Percentiles rank a stretch among this genome's conserved stretches.
Conservation (phyloP, 2,888 invertebrate genomes). For the Drepanosiphum platanoidis region DNA sequence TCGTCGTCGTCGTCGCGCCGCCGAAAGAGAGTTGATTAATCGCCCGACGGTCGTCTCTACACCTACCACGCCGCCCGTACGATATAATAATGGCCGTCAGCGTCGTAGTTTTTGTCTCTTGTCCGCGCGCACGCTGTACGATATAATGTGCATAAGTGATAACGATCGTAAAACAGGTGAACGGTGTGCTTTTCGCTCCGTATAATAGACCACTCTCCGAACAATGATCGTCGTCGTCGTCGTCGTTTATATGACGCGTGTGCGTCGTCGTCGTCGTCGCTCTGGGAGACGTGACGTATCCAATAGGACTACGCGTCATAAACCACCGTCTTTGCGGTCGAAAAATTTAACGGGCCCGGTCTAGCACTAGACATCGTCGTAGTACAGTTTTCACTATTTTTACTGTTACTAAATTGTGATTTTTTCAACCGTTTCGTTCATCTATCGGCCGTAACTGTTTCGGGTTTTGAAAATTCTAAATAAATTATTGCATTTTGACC, state of each 20-base stretch:
- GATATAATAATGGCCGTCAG: constrained; percentile 5
- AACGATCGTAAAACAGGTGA: background rate
- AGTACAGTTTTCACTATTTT: too few relatives aligned
- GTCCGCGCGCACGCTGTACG: background rate
- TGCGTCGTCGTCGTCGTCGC: background rate
- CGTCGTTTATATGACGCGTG: background rate
- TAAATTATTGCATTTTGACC: too few relatives aligned
- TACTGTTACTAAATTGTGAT: too few relatives aligned
- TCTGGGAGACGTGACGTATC: too few relatives aligned
- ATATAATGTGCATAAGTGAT: background rate
- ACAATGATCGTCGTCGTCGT: background rate
- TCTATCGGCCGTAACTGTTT: too few relatives aligned
- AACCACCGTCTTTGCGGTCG: too few relatives aligned
- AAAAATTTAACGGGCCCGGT: too few relatives aligned
- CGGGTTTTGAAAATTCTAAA: too few relatives aligned
- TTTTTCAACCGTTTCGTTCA: too few relatives aligned
- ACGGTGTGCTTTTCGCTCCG: background rate
- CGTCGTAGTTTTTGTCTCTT: constrained; percentile 26
- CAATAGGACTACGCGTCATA: too few relatives aligned
- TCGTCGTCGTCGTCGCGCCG: background rate
- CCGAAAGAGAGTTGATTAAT: constrained; percentile 36
- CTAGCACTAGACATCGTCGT: too few relatives aligned
- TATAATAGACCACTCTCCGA: background rate
- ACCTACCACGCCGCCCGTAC: background rate
- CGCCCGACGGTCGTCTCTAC: background rate